Base-by-base conservation (phyloP, 2,113 vertebrate species). In the Hippocampus guttulatus region DNA sequence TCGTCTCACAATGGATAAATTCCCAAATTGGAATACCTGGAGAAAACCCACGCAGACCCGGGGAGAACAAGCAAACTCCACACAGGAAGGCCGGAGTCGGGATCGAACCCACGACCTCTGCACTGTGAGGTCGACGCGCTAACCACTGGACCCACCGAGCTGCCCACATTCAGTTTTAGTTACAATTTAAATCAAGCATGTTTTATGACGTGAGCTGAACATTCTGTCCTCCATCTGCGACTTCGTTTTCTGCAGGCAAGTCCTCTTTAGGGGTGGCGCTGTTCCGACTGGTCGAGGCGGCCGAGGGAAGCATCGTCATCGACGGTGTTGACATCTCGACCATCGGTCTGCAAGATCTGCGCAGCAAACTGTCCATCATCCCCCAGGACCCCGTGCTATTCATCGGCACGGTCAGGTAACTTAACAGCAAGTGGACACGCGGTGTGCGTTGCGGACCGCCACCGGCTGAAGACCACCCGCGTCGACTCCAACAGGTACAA, bases 321-420 rank as follows among this genome's bases (percentile, higher is more conserved):
- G 94, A 95, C 1, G 84, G 78, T 0, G 68, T 94, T 68, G 92
- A 94, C 54, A 86, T 92, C 41, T 77, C 78, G 66, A 69, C 71
- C 1, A 77, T 94, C 2, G 88, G 87, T n/a, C 77, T 95, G 69
- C 83, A 92, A 74, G 91, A 94, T 73, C 89, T 93, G 57, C 88
- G 92, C 66, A 92, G 90, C 77, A 93, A 92, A 75, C 82, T 95
- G 70, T 94, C 93, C 0, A 74, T 94, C 75, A 94, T 94, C 73
- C 93, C 94, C 9, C 93, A 95, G 90, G 93, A 95, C 63, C 92
- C 91, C 3, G 90, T 95, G 58, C 87, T 93, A 30, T 95, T 95
- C 78, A 87, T 88, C 75, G 93, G 93, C 76, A 93, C 93, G 40
- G 84, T 95, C 84, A 94, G 92, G 92, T 93, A 92, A 69, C 7